These are phyloP conservation scores for Agrenia bidenticulata DNA, from an alignment of 2,888 invertebrate species.

Conservation along the genomic window DNA sequence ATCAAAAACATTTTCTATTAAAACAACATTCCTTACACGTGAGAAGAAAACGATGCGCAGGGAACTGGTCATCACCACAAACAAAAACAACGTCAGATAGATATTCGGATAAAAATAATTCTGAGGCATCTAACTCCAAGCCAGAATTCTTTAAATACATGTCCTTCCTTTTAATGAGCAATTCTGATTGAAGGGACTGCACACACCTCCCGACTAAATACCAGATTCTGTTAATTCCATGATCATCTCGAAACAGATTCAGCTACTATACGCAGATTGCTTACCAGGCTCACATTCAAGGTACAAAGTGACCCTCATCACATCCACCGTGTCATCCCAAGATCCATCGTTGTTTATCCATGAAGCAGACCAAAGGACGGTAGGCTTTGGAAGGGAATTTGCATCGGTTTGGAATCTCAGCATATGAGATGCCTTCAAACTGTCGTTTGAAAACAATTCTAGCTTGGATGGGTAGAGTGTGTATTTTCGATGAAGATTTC, in stretches of 20 bases:
- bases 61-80: slow-evolving; percentile 24
- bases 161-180: not conserved
- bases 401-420: slow-evolving; percentile 31
- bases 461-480: slow-evolving; percentile 23
- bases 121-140: slow-evolving; percentile 20
- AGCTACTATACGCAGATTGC: not conserved
- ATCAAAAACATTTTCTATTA: too few relatives aligned
- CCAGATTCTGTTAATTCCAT: too few relatives aligned
- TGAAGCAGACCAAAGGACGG: slow-evolving; percentile 25
- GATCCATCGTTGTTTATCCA: slow-evolving; percentile 34
- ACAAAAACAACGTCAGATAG: slow-evolving; percentile 37
- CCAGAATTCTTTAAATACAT: not conserved
- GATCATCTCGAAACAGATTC: not conserved
- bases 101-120: slow-evolving; percentile 27
- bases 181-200: not conserved
- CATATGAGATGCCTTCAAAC: slow-evolving; percentile 22
- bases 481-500: slow-evolving; percentile 27
- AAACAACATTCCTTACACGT: too few relatives aligned
- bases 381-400: slow-evolving; percentile 21
- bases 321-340: slow-evolving; percentile 39
- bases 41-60: slow-evolving; percentile 37
- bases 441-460: slow-evolving; percentile 25
- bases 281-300: slow-evolving; percentile 34
- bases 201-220: not conserved
- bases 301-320: slow-evolving; percentile 27